Evolutionary conservation across 1,140 invertebrate species (phyloP).

Genomic region (Drosophila sp.): DNA sequence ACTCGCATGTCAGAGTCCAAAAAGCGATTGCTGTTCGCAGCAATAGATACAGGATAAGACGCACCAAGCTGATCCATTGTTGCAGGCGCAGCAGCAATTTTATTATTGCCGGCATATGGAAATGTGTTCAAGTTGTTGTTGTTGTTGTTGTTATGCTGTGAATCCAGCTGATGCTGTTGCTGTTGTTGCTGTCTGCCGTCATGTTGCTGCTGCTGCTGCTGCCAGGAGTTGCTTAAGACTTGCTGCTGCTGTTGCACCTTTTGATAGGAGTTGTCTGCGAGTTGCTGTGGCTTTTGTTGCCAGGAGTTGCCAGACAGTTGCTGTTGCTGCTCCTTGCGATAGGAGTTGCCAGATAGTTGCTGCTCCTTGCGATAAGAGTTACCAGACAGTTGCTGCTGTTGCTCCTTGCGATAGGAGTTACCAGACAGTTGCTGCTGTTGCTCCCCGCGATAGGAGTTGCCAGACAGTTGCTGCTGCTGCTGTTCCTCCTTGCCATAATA

Average conservation of each 20-base stretch:
- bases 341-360: constrained; percentile 6
- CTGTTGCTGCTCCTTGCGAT: constrained; percentile 2
- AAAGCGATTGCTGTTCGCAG: constrained; percentile 44
- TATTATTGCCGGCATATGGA: constrained; percentile 49
- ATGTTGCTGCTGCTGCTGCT: constrained; percentile 13
- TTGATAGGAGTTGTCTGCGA: neutral
- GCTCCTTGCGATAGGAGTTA: constrained; percentile 19
- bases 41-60: constrained; percentile 41
- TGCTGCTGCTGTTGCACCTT: constrained; percentile 17
- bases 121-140: constrained; percentile 40
- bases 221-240: constrained; percentile 3
- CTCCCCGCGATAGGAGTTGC: constrained; percentile 1
- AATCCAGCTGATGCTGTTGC: neutral
- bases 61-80: constrained; percentile 39
- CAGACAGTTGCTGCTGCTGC: neutral
- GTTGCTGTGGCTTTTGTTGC: constrained; percentile 15
- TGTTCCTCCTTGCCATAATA: constrained; percentile 35
- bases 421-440: constrained; percentile 5
- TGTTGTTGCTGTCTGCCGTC: neutral
- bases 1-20: constrained; percentile 46
- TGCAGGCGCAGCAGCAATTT: constrained; percentile 29
- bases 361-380: constrained; percentile 9
- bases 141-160: constrained; percentile 4
- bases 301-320: constrained; percentile 1
- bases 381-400: neutral